These are phyloP conservation scores for Amphibalanus amphitrite DNA, from an alignment of 1,140 invertebrate species.

Conservation along the genomic window DNA sequence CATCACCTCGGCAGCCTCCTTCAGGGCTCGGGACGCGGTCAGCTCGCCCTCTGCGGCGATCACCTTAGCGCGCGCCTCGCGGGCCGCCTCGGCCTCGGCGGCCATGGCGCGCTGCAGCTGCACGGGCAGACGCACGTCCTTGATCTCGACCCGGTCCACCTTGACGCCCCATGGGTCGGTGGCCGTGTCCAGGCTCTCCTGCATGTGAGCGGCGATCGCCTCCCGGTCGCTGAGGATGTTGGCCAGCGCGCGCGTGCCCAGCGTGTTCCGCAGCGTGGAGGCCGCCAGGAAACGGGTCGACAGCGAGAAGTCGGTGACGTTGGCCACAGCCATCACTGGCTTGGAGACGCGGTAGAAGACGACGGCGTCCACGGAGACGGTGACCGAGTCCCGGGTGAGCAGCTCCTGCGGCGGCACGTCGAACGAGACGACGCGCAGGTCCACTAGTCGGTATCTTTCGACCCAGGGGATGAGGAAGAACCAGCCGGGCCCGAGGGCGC, in stretches of 20 bases:
- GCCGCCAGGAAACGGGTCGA: slow-evolving; percentile 70
- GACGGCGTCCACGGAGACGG: slow-evolving; percentile 31
- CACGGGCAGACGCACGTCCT: too few species aligned
- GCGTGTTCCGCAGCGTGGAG: slow-evolving; percentile 71
- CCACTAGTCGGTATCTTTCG: slow-evolving; percentile 67
- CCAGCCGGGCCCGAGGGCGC: slow-evolving; percentile 33
- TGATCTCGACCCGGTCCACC: slow-evolving; percentile 90
- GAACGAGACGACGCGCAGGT: slow-evolving; percentile 67
- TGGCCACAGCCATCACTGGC: slow-evolving; percentile 33
- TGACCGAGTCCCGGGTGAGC: slow-evolving; percentile 33
- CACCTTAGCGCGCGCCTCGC: too few species aligned
- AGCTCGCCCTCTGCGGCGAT: slow-evolving; percentile 62
- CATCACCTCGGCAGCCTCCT: slow-evolving; percentile 78
- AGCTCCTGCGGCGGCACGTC: slow-evolving; percentile 87
- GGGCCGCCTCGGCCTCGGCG: too few species aligned
- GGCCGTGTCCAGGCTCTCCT: slow-evolving; percentile 63
- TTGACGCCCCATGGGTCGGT: slow-evolving; percentile 96
- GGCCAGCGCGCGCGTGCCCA: slow-evolving; percentile 78
- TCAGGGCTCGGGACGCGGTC: slow-evolving; percentile 66
- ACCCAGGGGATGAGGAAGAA: slow-evolving; percentile 33
- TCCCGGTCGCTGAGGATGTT: slow-evolving; percentile 82
- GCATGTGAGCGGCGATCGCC: slow-evolving; percentile 74
- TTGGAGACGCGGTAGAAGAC: slow-evolving; percentile 38
- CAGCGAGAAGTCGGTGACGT: slow-evolving; percentile 31
- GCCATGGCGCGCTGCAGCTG: too few species aligned